These are phyloP conservation scores for Tachysurus vachellii DNA, from an alignment of 2,113 vertebrate species.

Conservation along the genomic window DNA sequence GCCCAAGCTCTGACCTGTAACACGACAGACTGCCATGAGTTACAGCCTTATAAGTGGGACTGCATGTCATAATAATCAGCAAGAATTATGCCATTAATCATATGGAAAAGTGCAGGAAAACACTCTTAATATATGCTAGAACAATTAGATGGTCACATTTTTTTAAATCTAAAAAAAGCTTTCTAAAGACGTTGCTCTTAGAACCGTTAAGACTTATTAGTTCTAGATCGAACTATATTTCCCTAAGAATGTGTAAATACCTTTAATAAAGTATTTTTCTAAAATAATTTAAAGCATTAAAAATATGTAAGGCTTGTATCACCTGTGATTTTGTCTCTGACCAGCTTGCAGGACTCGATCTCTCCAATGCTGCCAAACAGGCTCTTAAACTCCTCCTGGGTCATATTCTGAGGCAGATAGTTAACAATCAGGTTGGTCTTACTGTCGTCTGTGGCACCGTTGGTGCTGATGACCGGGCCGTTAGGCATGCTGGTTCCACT, in stretches of 20 bases:
- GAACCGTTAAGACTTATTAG: neutral
- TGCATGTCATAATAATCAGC: neutral
- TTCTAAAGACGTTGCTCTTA: neutral
- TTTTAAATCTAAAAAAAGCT: neutral
- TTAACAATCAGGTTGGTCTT: conserved; percentile 98
- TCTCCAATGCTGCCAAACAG: conserved; percentile 95
- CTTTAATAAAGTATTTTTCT: neutral
- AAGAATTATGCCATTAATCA: neutral
- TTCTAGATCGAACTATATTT: neutral
- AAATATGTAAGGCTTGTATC: neutral
- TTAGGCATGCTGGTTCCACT: conserved; percentile 88
- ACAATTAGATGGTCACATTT: neutral
- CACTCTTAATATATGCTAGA: neutral
- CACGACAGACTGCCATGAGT: conserved; percentile 28
- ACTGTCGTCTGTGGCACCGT: conserved; percentile 88
- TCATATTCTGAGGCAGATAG: conserved; percentile 98
- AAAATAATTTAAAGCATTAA: neutral
- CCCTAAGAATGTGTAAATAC: neutral
- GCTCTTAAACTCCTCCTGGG: conserved; percentile 94
- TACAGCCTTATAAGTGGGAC: neutral
- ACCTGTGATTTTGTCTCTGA: conserved; percentile 96
- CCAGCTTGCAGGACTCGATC: conserved; percentile 94
- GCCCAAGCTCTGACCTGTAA: conserved; percentile 90
- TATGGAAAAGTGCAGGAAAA: neutral
- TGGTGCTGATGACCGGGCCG: conserved; percentile 85